A percentile compares a stretch with the other conserved stretches of the same genome.
Conservation (phyloP, 2,113 vertebrate genomes). For the Gymnogyps californianus region DNA sequence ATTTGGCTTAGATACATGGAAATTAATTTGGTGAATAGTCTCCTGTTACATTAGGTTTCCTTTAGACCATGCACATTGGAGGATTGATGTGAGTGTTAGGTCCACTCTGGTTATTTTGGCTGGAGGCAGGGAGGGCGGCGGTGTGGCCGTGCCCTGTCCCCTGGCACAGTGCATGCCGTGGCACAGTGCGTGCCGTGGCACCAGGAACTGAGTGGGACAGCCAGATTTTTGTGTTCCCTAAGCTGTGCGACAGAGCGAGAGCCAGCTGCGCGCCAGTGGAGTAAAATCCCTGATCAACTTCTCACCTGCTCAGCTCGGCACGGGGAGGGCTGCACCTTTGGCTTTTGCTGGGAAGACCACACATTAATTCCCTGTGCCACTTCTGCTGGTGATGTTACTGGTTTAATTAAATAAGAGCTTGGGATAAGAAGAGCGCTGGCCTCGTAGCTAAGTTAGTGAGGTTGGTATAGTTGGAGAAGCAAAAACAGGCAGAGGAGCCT, state of each 20-base stretch:
- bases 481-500: neutral
- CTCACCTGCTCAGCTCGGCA: neutral
- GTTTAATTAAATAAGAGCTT: neutral
- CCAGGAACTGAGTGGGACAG: neutral
- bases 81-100: neutral
- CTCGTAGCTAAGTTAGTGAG: neutral
- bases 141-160: neutral
- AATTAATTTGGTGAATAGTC: neutral
- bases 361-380: neutral
- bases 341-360: neutral
- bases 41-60: neutral
- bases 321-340: neutral
- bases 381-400: neutral
- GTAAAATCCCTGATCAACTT: rapidly evolving
- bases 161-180: neutral
- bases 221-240: neutral
- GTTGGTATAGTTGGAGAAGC: neutral
- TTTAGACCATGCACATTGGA: neutral
- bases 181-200: neutral
- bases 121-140: neutral
- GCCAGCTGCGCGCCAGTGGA: neutral
- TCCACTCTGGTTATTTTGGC: neutral
- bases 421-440: neutral
- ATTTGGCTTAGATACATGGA: neutral
- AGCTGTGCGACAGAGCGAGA: rapidly evolving